These are phyloP conservation scores for Lethenteron reissneri DNA, from an alignment of 2,113 vertebrate genomes.

Conservation along the genomic window DNA sequence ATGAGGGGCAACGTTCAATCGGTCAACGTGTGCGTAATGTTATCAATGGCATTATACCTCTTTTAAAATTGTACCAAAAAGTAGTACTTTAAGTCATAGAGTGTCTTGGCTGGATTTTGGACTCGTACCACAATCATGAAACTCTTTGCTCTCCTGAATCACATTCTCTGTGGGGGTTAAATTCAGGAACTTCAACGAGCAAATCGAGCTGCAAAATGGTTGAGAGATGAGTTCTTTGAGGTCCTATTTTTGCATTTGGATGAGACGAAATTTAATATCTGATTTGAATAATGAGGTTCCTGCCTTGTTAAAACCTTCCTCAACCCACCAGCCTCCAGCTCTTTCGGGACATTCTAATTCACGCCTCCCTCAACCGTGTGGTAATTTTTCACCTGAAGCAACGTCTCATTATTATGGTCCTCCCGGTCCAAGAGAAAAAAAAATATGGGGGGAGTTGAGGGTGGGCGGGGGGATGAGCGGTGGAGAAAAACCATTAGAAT, in stretches of 20 bases:
- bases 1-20: no score
- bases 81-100: no score
- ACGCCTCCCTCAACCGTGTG: constrained; percentile 1
- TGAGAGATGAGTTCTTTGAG: constrained; percentile 4
- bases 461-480: no score
- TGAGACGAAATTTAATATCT: constrained; percentile 6
- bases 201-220: constrained; percentile 1
- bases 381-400: constrained; percentile 6
- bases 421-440: neutral
- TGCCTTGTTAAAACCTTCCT: constrained; percentile 2
- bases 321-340: neutral
- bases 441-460: no score
- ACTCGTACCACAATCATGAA: no score
- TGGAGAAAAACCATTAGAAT: neutral
- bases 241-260: constrained; percentile 5
- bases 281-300: constrained; percentile 5
- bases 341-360: constrained; percentile 5
- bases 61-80: no score
- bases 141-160: neutral
- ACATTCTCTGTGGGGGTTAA: neutral
- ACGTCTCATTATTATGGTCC: constrained; percentile 3
- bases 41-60: no score
- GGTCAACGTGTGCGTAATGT: no score
- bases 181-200: neutral
- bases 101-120: no score